phyloP scores from a whole-genome alignment of 1,140 invertebrate species.

The Neomicropteryx cornuta region DNA sequence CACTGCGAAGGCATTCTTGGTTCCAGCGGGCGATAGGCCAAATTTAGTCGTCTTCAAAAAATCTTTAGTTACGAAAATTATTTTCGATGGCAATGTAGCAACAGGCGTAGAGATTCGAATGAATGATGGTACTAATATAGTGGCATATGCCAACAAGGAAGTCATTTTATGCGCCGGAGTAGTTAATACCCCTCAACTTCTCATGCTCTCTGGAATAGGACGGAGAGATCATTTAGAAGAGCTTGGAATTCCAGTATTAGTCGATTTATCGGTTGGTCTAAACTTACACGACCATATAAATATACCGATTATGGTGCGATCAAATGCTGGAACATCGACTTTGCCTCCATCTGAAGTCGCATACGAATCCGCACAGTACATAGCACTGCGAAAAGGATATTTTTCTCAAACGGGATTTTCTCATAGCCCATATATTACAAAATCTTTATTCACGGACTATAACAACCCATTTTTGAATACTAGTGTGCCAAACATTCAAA shows the following conservation, averaged over 20 bases:
- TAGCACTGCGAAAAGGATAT: too few species aligned
- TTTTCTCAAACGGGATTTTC: too few species aligned
- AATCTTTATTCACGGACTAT: too few species aligned
- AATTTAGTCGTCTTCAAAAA: not conserved
- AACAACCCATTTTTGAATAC: too few species aligned
- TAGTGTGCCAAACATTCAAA: too few species aligned
- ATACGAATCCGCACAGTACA: too few species aligned
- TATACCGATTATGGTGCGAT: too few species aligned
- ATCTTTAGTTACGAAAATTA: not conserved
- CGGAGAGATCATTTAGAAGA: slow-evolving; percentile 52
- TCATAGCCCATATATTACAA: too few species aligned
- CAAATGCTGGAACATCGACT: too few species aligned
- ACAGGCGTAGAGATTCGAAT: too few species aligned
- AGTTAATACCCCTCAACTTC: slow-evolving; percentile 58
- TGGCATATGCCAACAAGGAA: slow-evolving; percentile 51
- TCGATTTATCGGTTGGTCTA: slow-evolving; percentile 52
- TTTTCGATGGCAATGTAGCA: slow-evolving; percentile 17
- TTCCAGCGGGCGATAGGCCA: not conserved
- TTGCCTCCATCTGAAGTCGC: too few species aligned
- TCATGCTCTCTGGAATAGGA: slow-evolving; percentile 74
- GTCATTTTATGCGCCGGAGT: slow-evolving; percentile 60
- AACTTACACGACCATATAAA: slow-evolving; percentile 67
- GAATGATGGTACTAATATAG: slow-evolving; percentile 46
- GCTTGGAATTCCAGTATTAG: slow-evolving; percentile 49
- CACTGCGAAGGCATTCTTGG: slow-evolving; percentile 13